These are phyloP conservation scores for Tipula vernalis DNA, from an alignment of 2,888 invertebrate species.

Conservation along the genomic window DNA sequence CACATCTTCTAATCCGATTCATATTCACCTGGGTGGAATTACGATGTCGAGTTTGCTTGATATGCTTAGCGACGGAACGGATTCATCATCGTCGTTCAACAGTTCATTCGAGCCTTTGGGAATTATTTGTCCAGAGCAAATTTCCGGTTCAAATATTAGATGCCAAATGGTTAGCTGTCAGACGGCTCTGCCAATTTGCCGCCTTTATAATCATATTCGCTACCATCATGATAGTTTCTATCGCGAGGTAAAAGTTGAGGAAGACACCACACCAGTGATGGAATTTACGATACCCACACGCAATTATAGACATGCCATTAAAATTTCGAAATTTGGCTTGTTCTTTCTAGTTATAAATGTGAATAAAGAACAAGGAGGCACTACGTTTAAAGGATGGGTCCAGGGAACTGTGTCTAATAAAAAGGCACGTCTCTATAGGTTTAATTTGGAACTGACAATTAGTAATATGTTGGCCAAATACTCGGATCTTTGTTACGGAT, in stretches of 20 bases:
- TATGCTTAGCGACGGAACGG: neutral
- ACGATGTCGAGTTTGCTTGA: neutral
- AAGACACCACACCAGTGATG: neutral
- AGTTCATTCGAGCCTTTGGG: neutral
- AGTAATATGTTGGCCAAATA: neutral
- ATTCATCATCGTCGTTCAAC: neutral
- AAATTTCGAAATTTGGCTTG: conserved; percentile 38
- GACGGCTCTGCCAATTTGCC: conserved; percentile 33
- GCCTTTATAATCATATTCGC: conserved; percentile 41
- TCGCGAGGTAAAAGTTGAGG: conserved; percentile 35
- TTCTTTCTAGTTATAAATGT: conserved; percentile 40
- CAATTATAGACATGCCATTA: conserved; percentile 25
- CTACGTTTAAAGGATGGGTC: neutral
- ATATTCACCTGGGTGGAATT: neutral
- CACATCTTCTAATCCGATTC: neutral
- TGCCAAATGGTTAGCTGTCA: conserved; percentile 36
- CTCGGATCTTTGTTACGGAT: neutral
- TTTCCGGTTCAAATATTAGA: neutral
- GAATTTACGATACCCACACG: neutral
- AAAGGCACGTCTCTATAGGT: neutral
- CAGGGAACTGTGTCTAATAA: neutral
- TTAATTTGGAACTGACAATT: neutral
- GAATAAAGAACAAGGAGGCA: conserved; percentile 19
- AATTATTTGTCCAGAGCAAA: neutral
- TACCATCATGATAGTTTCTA: conserved; percentile 38